Evolutionary conservation across 2,113 vertebrate genomes (phyloP).

Genomic region (Cervus canadensis): DNA sequence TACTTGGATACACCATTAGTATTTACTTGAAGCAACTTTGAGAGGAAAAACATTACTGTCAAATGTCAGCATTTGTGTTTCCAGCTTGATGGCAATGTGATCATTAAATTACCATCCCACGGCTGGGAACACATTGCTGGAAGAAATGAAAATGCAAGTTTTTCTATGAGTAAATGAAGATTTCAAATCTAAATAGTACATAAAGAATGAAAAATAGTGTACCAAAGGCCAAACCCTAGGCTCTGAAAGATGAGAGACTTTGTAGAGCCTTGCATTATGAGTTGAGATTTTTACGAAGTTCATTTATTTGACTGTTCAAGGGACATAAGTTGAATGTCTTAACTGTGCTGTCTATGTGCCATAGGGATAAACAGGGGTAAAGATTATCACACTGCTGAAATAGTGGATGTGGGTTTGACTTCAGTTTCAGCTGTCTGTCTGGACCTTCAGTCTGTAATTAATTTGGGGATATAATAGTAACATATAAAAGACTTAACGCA

Average conservation of each 20-base stretch:
- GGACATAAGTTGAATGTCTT: neutral
- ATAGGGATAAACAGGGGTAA: neutral
- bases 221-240: neutral
- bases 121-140: conserved; percentile 25
- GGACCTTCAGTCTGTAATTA: neutral
- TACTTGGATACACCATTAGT: conserved; percentile 46
- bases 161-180: conserved; percentile 55
- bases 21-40: conserved; percentile 58
- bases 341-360: neutral
- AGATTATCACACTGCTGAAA: neutral
- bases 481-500: neutral
- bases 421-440: neutral
- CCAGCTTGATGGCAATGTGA: conserved; percentile 37
- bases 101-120: conserved; percentile 43
- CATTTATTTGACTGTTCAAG: neutral
- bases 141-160: conserved; percentile 39
- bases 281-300: neutral
- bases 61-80: conserved; percentile 68
- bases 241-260: neutral
- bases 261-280: neutral
- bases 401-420: neutral
- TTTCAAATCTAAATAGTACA: conserved; percentile 4
- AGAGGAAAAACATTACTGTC: conserved; percentile 51
- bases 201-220: neutral
- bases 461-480: neutral